A percentile compares a stretch with the other conserved stretches of the same genome.
Conservation (phyloP, 2,888 invertebrate species). For the Megaustenia siamemsis region DNA sequence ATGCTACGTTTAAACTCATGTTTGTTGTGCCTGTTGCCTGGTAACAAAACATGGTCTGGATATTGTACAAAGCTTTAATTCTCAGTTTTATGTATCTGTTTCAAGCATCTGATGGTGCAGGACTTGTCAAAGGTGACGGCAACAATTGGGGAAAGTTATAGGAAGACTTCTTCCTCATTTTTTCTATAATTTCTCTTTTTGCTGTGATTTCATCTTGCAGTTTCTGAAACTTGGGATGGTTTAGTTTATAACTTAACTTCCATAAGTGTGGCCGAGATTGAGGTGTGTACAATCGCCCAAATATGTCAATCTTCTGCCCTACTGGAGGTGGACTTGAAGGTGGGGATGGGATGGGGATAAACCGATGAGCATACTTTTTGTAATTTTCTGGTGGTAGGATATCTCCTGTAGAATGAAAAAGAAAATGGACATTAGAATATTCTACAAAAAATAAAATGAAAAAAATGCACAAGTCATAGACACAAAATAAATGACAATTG, state of each 20-base stretch:
- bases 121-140: not conserved
- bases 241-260: constrained; percentile 76
- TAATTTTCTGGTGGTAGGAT: constrained; percentile 78
- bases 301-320: constrained; percentile 72
- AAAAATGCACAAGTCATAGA: no score
- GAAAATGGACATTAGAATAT: not conserved
- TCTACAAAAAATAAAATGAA: not conserved
- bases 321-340: constrained; percentile 69
- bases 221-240: constrained; percentile 74
- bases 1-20: no score
- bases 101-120: not conserved
- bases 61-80: no score
- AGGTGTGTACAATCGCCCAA: constrained; percentile 72
- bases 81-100: no score
- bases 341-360: constrained; percentile 70
- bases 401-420: constrained; percentile 67
- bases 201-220: constrained; percentile 68
- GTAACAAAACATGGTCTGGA: no score
- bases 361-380: constrained; percentile 74
- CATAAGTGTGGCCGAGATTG: constrained; percentile 72
- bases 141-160: not conserved
- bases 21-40: no score
- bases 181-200: constrained; percentile 61
- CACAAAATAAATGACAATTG: no score
- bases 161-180: not conserved